phyloP scores from a whole-genome alignment of 2,113 vertebrate genomes.

The Ammodramus savannarum region DNA sequence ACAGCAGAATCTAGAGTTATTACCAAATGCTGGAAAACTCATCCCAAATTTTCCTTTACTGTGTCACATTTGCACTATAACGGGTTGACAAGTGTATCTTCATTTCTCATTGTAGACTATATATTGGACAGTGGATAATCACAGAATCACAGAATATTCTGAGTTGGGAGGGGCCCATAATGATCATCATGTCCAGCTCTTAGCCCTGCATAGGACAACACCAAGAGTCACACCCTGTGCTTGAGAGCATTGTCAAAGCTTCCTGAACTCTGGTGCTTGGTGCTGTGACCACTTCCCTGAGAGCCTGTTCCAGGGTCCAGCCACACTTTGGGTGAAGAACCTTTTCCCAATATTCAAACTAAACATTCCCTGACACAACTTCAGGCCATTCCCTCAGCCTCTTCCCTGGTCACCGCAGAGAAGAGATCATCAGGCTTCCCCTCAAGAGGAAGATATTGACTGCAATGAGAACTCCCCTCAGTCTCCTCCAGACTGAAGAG shows the following conservation, averaged over 20 bases:
- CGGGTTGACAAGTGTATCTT: not conserved
- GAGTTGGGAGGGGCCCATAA: not conserved
- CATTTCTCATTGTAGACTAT: not conserved
- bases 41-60: not conserved
- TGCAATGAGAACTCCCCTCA: not conserved
- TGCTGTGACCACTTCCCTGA: not conserved
- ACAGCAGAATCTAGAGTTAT: not conserved
- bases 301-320: not conserved
- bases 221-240: not conserved
- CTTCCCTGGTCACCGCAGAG: not conserved
- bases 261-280: not conserved
- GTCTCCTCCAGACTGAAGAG: not conserved
- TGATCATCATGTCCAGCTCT: not conserved
- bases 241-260: not conserved
- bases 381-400: fast-evolving
- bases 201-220: not conserved
- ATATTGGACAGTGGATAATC: not conserved
- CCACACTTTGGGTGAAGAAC: not conserved
- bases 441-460: not conserved
- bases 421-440: not conserved
- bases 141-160: not conserved
- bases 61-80: not conserved
- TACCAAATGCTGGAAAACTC: not conserved
- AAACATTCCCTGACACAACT: not conserved
- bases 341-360: not conserved